These are phyloP conservation scores for Germaria angustata DNA, from an alignment of 2,888 invertebrate species.

Conservation along the genomic window DNA sequence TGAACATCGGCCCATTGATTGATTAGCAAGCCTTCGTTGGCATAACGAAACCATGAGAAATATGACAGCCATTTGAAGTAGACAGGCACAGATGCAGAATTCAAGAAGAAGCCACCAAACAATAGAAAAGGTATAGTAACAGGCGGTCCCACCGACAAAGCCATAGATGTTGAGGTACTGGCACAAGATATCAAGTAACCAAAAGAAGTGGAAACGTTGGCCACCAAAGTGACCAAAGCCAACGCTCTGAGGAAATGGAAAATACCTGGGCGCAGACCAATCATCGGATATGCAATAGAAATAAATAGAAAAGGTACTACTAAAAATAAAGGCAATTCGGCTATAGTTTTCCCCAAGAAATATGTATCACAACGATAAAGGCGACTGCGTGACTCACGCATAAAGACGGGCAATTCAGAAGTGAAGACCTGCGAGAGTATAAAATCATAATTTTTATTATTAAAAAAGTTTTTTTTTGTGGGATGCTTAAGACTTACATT, in stretches of 20 bases:
- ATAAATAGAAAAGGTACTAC: constrained; percentile 91
- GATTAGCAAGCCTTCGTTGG: constrained; percentile 92
- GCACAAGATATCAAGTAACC: constrained; percentile 95
- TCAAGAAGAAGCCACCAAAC: constrained; percentile 97
- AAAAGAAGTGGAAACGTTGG: constrained; percentile 93
- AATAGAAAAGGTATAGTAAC: constrained; percentile 95
- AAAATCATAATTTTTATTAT: neutral
- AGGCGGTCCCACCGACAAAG: constrained; percentile 93
- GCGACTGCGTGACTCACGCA: constrained; percentile 92
- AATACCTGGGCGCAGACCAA: constrained; percentile 88
- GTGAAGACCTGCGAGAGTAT: constrained; percentile 87
- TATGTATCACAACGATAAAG: constrained; percentile 95
- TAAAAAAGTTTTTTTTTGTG: neutral
- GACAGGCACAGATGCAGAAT: constrained; percentile 91
- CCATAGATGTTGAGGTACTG: constrained; percentile 91
- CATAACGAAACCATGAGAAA: constrained; percentile 95
- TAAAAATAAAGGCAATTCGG: constrained; percentile 93
- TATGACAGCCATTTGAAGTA: constrained; percentile 93
- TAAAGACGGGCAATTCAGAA: constrained; percentile 92
- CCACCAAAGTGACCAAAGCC: constrained; percentile 88
- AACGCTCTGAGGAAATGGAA: constrained; percentile 87
- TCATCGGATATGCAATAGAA: constrained; percentile 91
- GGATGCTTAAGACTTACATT: constrained; percentile 84
- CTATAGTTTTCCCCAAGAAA: constrained; percentile 93
- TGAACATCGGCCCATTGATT: constrained; percentile 93